phyloP scores from a whole-genome alignment of 2,888 invertebrate genomes.

The Silvanus unidentatus region DNA sequence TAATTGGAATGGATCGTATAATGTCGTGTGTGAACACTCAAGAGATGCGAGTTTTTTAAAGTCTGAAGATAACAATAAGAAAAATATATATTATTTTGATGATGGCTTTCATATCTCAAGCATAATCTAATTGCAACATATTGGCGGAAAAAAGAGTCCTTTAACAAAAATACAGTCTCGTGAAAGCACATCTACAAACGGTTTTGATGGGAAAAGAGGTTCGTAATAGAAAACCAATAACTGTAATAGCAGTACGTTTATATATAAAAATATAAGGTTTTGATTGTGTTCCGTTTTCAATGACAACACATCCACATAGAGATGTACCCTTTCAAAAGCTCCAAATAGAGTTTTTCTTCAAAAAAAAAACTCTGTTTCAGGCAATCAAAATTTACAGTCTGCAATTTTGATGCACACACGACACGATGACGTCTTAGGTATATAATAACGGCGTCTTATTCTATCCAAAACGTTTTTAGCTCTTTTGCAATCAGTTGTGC shows the following conservation, averaged over 20 bases:
- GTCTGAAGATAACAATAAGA: no score
- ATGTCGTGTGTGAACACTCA: no score
- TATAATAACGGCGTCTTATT: no score
- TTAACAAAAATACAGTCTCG: conserved; percentile 1
- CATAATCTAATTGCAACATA: conserved; percentile 7
- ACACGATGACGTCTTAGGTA: no score
- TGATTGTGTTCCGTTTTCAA: conserved; percentile 10
- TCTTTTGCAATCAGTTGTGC: no score
- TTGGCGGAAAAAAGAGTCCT: conserved; percentile 5
- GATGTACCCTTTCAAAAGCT: no score
- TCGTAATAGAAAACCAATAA: conserved; percentile 16
- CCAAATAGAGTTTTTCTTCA: no score
- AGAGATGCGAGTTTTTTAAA: no score
- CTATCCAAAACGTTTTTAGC: no score
- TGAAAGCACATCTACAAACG: neutral
- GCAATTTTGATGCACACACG: no score
- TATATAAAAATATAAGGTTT: conserved; percentile 13
- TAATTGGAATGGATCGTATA: no score
- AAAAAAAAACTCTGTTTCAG: conserved; percentile 12
- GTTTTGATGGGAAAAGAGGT: conserved; percentile 2
- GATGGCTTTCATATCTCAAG: neutral
- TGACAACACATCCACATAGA: neutral
- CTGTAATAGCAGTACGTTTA: conserved; percentile 14
- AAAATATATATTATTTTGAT: no score
- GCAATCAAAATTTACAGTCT: conserved; percentile 29